These are phyloP conservation scores for Machaerirhynchus nigripectus DNA, from an alignment of 2,113 vertebrate genomes.

Conservation along the genomic window DNA sequence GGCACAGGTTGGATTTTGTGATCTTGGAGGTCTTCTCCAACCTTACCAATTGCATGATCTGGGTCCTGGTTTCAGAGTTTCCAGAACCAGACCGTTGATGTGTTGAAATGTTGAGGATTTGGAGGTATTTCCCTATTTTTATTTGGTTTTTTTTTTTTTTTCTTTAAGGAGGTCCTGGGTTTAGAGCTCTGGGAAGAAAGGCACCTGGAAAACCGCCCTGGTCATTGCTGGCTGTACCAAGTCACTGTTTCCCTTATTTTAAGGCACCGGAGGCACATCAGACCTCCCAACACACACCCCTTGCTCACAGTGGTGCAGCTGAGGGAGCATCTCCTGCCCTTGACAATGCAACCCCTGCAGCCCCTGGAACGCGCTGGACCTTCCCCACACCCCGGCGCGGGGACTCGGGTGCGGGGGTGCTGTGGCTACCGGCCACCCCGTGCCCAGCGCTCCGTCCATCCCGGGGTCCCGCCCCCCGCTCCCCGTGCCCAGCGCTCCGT, in stretches of 20 bases:
- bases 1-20: neutral
- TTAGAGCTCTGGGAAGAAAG: neutral
- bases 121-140: neutral
- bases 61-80: neutral
- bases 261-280: neutral
- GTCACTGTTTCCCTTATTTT: neutral
- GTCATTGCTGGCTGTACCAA: fast-evolving
- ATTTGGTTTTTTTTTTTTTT: neutral
- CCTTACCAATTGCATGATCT: no score
- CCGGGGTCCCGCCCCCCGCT: neutral
- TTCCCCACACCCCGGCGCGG: neutral
- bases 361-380: no score
- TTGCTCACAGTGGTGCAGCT: neutral
- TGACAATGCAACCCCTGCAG: neutral
- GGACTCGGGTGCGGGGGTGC: neutral
- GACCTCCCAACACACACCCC: neutral
- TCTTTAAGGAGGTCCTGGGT: neutral
- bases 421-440: neutral
- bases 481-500: neutral
- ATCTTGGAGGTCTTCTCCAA: neutral
- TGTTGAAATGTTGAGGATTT: neutral
- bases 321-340: neutral
- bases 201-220: neutral
- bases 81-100: neutral
- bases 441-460: neutral